Evolutionary conservation across 2,888 invertebrate genomes (phyloP), one percentile per base, ranked within the genome.

Genomic region (Acanthacorydalis orientalis): DNA sequence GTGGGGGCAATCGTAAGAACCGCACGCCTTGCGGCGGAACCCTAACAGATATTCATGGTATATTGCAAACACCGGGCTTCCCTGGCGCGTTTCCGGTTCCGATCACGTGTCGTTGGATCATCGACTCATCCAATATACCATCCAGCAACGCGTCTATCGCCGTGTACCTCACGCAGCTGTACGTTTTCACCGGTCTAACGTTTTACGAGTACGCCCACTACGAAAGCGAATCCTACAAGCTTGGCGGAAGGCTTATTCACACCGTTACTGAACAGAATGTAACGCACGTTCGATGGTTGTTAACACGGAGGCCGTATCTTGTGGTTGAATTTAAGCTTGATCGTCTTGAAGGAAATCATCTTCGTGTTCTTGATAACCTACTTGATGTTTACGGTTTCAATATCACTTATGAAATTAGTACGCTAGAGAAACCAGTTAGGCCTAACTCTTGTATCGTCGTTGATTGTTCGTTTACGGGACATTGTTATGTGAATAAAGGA

Each of bases 381-480:
- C 70, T 91, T 51, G 82, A 89, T 51, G 87, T 90, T 38, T 90
- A 83, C 60, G 92, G 92, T 11, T 91, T 93, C 69, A 92, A 93
- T 68, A 79, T 91, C 57, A 92, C 91, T 31, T 92, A 91, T 62
- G 87, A 90, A 60, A 80, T 90, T 54, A 73, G 72, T 46, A 65
- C 72, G n/a, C 67, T 69, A 4, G 68, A 64, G 4, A 69, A 67
- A 16, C 58, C 63, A 7, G 69, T 74, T 16, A 72, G 75, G 54
- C 56, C 64, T 1, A 67, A 73, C 43, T 75, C 82, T 16, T 91
- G 91, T 64, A 84, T 83, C 51, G 80, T 86, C 49, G 74, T 79
- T 53, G 79, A 80, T 56, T 92, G 91, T 60, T 82, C 89, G 0
- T 83, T 83, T 54, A 75, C 86, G n/a, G 91, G 91, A 11, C 77